Evolutionary conservation across 2,888 invertebrate genomes (phyloP), one percentile per base, ranked within the genome.

Genomic region (Dynastes grantii): DNA sequence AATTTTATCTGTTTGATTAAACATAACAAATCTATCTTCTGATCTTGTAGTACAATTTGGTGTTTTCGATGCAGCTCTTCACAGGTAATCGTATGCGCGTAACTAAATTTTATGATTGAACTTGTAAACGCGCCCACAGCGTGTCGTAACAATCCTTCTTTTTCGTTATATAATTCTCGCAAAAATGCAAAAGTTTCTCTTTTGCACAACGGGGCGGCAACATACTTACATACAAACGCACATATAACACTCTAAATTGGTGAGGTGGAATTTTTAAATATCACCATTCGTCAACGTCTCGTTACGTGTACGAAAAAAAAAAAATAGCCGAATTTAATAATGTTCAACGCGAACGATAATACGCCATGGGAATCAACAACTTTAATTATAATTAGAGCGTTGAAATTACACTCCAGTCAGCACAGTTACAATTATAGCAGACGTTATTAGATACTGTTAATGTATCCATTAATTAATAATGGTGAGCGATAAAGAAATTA

Each of bases 141-240:
- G 40, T 58, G 73, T 58, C 37, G 73, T 32, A 70, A 53, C 53
- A 45, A 73, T 61, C 13, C 22, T 61, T 73, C 51, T 73, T 73
- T 71, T 58, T 70, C 9, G 58, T 73, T 73, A 73, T 61, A 73
- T 73, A 73, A 73, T 73, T 61, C 40, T 58, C 61, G 40, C 58
- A 73, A 73, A 73, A 73, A 58, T 37, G 61, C 73, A 58, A 32
- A 32, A 58, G 58, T 73, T 58, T 73, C 73, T 73, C 58, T 73
- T 3, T 73, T 61, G 27, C 61, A 61, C 61, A 73, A 58, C 61
- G 16, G n/a, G 71, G 29, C 49, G 16, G 29, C 51, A 8, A 16
- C 9, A 45, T 22, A 16, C 0, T 9, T 58, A 73, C 45, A 16
- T 9, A 27, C 16, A 73, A 13, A n/a, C 37, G 45, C 13, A 58